A percentile compares a stretch with the other conserved stretches of the same genome.
Conservation (phyloP, 2,797 vertebrate species). For the Microctenopoma stevenorrisi region DNA sequence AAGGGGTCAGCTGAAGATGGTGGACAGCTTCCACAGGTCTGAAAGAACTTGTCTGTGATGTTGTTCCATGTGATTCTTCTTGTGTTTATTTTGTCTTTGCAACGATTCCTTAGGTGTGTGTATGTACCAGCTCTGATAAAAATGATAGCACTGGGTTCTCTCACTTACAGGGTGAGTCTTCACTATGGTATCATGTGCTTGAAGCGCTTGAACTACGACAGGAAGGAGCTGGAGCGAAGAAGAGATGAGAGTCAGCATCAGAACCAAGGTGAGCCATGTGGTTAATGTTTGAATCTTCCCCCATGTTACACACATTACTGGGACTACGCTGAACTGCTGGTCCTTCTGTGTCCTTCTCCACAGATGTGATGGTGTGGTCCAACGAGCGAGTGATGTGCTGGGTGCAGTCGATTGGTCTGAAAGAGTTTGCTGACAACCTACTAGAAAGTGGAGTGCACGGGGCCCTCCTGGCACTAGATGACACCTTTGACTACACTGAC, state of each 20-base stretch:
- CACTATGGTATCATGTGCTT: conserved; percentile 99
- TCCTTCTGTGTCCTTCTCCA: background rate
- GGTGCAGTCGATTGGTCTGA: conserved; percentile 92
- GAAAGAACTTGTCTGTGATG: background rate
- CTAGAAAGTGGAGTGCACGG: conserved; percentile 93
- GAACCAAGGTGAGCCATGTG: conserved; percentile 85
- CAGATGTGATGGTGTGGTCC: conserved; percentile 97
- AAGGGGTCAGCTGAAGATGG: conserved; percentile 97
- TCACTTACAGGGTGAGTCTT: conserved; percentile 91
- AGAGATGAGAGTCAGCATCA: conserved; percentile 94
- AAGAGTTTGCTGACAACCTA: conserved; percentile 93
- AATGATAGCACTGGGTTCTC: background rate
- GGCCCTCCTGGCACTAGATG: conserved; percentile 90
- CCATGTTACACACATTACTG: background rate
- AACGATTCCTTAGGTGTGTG: background rate
- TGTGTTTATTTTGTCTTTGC: background rate
- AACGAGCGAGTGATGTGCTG: conserved; percentile 96
- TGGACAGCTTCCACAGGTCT: conserved; percentile 97
- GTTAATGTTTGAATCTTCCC: background rate
- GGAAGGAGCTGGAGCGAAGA: conserved; percentile 94
- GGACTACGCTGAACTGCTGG: background rate
- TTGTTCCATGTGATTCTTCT: background rate
- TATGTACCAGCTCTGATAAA: background rate
- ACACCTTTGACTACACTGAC: conserved; percentile 95
- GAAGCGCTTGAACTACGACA: conserved; percentile 95